These are phyloP conservation scores for Prietella phreatophila DNA, from an alignment of 2,113 vertebrate species.

Conservation along the genomic window DNA sequence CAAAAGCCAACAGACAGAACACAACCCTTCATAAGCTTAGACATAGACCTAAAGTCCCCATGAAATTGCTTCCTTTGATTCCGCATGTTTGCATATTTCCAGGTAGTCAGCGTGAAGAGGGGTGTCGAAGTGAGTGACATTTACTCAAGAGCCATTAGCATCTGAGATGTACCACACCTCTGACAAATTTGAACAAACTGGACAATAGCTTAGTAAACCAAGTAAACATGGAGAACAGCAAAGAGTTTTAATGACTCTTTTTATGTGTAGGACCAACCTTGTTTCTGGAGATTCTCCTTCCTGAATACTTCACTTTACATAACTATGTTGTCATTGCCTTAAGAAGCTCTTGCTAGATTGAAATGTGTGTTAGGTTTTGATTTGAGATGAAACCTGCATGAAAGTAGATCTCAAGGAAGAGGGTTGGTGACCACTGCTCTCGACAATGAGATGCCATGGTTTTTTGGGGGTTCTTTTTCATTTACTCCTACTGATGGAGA, in stretches of 20 bases:
- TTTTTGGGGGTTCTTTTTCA: too few species aligned
- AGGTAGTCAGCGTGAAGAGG: background rate
- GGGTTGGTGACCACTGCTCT: too few species aligned
- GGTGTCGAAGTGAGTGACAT: background rate
- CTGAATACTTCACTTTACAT: too few species aligned
- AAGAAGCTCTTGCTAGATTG: too few species aligned
- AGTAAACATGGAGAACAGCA: background rate
- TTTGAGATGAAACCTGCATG: too few species aligned
- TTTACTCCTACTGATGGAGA: background rate
- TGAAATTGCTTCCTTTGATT: background rate
- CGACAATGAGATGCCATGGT: background rate
- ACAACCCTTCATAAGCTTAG: slow-evolving; percentile 30
- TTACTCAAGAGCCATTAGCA: background rate
- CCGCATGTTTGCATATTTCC: background rate
- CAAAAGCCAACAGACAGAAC: background rate
- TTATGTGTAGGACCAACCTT: background rate
- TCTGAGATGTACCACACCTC: background rate
- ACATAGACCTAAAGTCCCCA: slow-evolving; percentile 1
- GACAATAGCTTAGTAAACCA: background rate
- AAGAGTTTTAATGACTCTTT: background rate
- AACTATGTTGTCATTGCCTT: too few species aligned
- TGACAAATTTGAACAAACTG: background rate
- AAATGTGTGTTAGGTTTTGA: too few species aligned
- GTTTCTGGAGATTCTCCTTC: too few species aligned
- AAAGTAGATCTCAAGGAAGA: too few species aligned